Conservation (phyloP, 92 coral and sea anemone species). For the Phenganax subtilis region DNA sequence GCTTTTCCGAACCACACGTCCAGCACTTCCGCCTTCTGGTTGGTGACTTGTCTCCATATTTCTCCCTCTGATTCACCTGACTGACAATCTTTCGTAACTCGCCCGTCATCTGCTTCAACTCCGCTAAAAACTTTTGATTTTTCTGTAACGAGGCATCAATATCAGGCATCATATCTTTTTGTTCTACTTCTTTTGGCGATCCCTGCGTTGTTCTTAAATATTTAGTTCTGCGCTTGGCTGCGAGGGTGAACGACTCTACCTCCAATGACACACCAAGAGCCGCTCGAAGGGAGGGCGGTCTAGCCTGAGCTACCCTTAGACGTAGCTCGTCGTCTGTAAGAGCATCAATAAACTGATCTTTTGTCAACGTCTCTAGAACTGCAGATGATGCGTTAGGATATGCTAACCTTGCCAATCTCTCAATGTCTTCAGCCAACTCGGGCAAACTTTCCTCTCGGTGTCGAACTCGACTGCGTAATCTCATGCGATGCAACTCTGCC, state of each 20-base stretch:
- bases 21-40: slow-evolving; percentile 6
- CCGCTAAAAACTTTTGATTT: neutral
- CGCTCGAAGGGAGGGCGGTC: slow-evolving; percentile 1
- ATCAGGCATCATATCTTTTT: too few species aligned
- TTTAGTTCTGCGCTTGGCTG: neutral
- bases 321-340: neutral
- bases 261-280: neutral
- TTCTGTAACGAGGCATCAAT: neutral
- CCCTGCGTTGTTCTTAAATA: neutral
- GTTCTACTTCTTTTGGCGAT: neutral
- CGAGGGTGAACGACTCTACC: slow-evolving; percentile 4
- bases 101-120: slow-evolving; percentile 5
- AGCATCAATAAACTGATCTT: slow-evolving; percentile 22
- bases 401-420: slow-evolving; percentile 8
- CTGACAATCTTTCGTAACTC: slow-evolving; percentile 8
- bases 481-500: slow-evolving; percentile 2
- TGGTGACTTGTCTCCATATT: neutral
- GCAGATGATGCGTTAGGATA: slow-evolving; percentile 1
- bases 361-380: neutral
- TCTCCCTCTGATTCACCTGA: neutral
- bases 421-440: slow-evolving; percentile 9
- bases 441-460: slow-evolving; percentile 7
- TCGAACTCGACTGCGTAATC: neutral
- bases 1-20: slow-evolving; percentile 9
- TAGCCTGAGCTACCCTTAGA: slow-evolving; percentile 3